Base-by-base conservation (phyloP, 2,888 invertebrate species). In the Lampropteryx suffumata region DNA sequence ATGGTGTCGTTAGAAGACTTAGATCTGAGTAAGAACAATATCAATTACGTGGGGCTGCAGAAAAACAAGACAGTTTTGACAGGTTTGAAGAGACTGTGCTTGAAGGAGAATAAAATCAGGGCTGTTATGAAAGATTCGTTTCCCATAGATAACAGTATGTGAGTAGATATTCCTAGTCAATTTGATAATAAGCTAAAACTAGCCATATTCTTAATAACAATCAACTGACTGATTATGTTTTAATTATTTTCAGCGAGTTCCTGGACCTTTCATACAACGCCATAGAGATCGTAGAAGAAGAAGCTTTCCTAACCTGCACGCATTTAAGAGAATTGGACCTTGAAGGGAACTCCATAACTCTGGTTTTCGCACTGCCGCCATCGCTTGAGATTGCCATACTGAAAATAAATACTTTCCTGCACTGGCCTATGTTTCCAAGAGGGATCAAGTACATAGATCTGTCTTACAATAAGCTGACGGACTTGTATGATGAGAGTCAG, bases 21-120 rank as follows among this genome's bases (percentile, higher is more conserved):
- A 39, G 89, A 92, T 71, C 56, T 92, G 41, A 90, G 91, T 58
- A 81, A 89, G 53, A 92, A 92, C 66, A 76, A 71, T 0, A 82
- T 90, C 29, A 75, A 65, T 12, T 83, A 85, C 40, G 52, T 90
- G 42, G 26, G 84, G 14, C 75, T 92, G 9, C 70, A 71, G 42
- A 79, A 72, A 70, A 66, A n/a, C 75, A 79, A 11, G 72, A 69
- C 12, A 66, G 76, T 1, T 62, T 68, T 86, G 53, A 74, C 60
- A 9, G 73, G 77, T 0, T 57, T 92, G 33, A 82, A 79, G 52
- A 64, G 82, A n/a, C 60, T 92, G 33, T 84, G 86, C 69, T 67
- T 92, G 48, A 91, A 84, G 59, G 78, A 87, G n/a, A 92, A 92
- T 65, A 77, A 73, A 57, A 83, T 90, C 34, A 67, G 84, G 46